Conservation (phyloP, 1,140 invertebrate species). For the Hyles vespertilio region DNA sequence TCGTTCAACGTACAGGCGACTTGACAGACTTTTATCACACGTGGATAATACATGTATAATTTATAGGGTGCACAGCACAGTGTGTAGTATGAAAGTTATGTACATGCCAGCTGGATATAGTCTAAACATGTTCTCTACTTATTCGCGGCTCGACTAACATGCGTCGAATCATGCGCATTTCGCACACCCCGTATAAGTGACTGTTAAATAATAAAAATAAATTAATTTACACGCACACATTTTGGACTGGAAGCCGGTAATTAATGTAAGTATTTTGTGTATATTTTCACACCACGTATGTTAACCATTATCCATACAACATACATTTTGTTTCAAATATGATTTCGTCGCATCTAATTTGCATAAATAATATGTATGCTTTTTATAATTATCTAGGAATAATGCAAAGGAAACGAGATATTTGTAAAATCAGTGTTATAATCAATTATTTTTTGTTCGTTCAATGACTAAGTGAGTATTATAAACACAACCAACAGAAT, state of each 20-base stretch:
- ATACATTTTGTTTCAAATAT: neutral
- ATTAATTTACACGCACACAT: slow-evolving; percentile 43
- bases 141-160: slow-evolving; percentile 6
- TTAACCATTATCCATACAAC: neutral
- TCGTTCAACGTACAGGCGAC: no score
- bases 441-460: no score
- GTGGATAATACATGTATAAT: no score
- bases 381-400: no score
- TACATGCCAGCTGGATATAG: neutral
- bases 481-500: slow-evolving; percentile 1
- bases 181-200: slow-evolving; percentile 39
- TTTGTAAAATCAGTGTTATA: no score
- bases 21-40: no score
- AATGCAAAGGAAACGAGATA: no score
- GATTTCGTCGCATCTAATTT: neutral
- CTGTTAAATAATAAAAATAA: slow-evolving; percentile 41
- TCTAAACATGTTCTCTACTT: slow-evolving; percentile 7
- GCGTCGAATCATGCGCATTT: slow-evolving; percentile 29
- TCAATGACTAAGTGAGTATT: neutral
- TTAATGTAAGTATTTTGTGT: slow-evolving; percentile 33
- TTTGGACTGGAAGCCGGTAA: slow-evolving; percentile 22
- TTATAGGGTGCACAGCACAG: no score
- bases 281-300: neutral
- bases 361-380: neutral
- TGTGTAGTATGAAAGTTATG: no score